Conservation (phyloP, 2,113 vertebrate species). For the Pristiophorus japonicus region DNA sequence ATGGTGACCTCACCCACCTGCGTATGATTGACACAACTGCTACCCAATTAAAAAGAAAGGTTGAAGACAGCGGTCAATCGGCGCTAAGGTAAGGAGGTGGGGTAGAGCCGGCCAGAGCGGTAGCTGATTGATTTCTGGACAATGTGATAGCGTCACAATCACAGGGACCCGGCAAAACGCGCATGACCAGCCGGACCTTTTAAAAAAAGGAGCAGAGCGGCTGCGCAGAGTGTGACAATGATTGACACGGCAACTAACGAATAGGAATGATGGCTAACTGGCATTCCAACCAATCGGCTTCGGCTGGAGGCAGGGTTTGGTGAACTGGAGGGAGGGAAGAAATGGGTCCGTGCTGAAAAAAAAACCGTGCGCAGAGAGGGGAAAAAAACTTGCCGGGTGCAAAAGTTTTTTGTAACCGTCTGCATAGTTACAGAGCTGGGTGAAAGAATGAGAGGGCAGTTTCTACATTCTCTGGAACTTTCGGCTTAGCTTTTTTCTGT, state of each 20-base stretch:
- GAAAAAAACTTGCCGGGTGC: constrained; percentile 26
- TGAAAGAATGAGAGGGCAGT: background rate
- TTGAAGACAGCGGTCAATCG: background rate
- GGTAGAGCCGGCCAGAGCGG: background rate
- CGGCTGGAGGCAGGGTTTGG: background rate
- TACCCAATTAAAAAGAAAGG: background rate
- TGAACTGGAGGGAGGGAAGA: background rate
- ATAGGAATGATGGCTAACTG: background rate
- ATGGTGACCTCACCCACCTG: background rate
- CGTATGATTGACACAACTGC: background rate
- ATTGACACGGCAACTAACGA: background rate
- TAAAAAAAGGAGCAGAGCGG: background rate
- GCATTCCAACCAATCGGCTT: background rate
- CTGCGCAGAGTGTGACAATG: background rate
- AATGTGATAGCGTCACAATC: background rate
- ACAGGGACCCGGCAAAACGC: background rate
- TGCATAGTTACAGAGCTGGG: background rate
- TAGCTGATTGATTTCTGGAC: background rate
- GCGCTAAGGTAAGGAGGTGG: background rate
- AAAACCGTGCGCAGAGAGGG: background rate
- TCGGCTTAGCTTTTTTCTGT: background rate
- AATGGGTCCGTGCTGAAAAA: constrained; percentile 29
- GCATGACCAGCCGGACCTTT: background rate
- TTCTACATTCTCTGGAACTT: constrained; percentile 25
- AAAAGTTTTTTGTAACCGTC: constrained; percentile 31